Conservation (phyloP, 2,888 invertebrate genomes). For the Lissonota sp. region DNA sequence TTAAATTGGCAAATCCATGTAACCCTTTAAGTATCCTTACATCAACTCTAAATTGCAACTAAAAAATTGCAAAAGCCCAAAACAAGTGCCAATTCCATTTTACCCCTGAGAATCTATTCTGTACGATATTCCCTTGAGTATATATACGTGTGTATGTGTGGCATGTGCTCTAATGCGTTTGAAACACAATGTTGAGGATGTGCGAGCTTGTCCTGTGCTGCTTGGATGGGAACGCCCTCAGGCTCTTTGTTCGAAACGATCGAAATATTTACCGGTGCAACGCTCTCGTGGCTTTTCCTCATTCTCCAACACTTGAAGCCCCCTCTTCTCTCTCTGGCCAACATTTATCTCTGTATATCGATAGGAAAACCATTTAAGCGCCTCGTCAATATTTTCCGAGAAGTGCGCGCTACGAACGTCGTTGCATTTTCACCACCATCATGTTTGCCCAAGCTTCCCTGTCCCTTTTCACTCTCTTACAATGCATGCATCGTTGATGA, state of each 20-base stretch:
- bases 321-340: background rate
- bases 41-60: no score
- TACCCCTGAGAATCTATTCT: no score
- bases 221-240: background rate
- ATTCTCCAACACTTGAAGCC: slow-evolving; percentile 1
- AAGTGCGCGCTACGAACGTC: slow-evolving; percentile 41
- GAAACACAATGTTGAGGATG: slow-evolving; percentile 50
- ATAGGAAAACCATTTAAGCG: slow-evolving; percentile 53
- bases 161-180: slow-evolving; percentile 48
- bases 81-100: no score
- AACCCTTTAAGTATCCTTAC: no score
- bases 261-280: slow-evolving; percentile 59
- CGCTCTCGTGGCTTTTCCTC: slow-evolving; percentile 43
- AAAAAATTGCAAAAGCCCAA: no score
- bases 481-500: background rate
- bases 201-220: background rate
- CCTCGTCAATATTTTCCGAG: slow-evolving; percentile 59
- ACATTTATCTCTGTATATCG: slow-evolving; percentile 15
- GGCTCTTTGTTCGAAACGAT: slow-evolving; percentile 54
- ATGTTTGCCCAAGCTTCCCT: background rate
- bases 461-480: background rate
- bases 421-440: slow-evolving; percentile 30
- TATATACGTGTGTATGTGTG: background rate
- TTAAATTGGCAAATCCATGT: no score
- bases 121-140: no score